Percentiles rank a stretch among this genome's conserved stretches.
These are phyloP conservation scores for Drosophila basisetae DNA, from an alignment of 2,888 invertebrate species.

Conservation along the genomic window DNA sequence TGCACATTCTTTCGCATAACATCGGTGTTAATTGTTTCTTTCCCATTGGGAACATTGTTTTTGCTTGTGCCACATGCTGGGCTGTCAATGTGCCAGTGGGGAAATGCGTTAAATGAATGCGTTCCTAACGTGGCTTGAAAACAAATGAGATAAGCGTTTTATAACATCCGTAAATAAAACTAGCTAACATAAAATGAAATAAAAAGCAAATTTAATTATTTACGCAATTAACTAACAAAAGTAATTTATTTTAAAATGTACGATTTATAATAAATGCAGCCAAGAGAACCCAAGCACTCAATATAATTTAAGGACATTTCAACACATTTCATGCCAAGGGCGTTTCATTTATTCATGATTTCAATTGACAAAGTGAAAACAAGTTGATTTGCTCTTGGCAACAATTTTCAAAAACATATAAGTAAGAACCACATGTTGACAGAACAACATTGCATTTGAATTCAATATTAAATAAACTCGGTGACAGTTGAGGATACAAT, in stretches of 20 bases:
- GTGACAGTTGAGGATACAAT: slow-evolving; percentile 4
- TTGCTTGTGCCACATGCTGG: slow-evolving; percentile 30
- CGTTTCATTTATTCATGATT: slow-evolving; percentile 5
- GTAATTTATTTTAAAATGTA: not conserved
- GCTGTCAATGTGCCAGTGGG: slow-evolving; percentile 37
- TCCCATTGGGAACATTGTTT: slow-evolving; percentile 3
- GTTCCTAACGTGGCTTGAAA: slow-evolving; percentile 22
- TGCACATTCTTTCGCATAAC: slow-evolving; percentile 8
- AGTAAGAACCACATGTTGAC: slow-evolving; percentile 22
- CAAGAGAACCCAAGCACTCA: not conserved
- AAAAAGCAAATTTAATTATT: not conserved
- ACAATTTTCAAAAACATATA: slow-evolving; percentile 35
- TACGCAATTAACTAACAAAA: not conserved
- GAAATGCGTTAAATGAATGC: slow-evolving; percentile 31
- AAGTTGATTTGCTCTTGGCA: not conserved
- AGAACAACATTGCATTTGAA: slow-evolving; percentile 49
- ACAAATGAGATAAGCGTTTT: not conserved
- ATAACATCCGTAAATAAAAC: not conserved
- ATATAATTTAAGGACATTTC: not conserved
- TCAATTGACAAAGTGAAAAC: not conserved
- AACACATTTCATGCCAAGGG: not conserved
- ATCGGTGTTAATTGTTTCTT: not conserved
- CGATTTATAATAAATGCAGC: not conserved
- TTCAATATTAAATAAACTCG: slow-evolving; percentile 37
- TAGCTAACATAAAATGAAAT: not conserved